These are phyloP conservation scores for Tetramorium alpestre DNA, from an alignment of 1,140 invertebrate genomes.

Conservation along the genomic window DNA sequence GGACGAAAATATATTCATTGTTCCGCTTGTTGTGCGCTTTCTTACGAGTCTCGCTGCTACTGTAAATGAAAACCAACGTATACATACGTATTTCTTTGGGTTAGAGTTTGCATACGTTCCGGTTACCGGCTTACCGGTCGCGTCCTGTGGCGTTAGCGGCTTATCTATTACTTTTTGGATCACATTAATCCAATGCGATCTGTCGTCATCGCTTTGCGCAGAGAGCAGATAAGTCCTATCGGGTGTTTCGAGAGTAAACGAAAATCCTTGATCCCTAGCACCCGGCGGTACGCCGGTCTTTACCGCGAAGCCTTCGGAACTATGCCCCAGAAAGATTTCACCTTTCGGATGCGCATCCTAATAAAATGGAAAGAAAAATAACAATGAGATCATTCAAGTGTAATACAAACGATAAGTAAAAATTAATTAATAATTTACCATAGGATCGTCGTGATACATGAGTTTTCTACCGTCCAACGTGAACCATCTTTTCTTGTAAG, in stretches of 20 bases:
- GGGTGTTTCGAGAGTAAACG: slow-evolving; percentile 95
- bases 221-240: slow-evolving; percentile 93
- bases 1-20: slow-evolving; percentile 90
- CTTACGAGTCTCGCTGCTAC: slow-evolving; percentile 90
- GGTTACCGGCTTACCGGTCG: slow-evolving; percentile 88
- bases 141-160: slow-evolving; percentile 93
- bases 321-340: slow-evolving; percentile 94
- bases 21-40: slow-evolving; percentile 90
- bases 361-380: slow-evolving; percentile 24
- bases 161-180: slow-evolving; percentile 92
- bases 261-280: slow-evolving; percentile 91
- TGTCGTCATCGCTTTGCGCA: slow-evolving; percentile 91
- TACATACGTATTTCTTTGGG: slow-evolving; percentile 35
- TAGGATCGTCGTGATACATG: slow-evolving; percentile 95
- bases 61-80: slow-evolving; percentile 84
- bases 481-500: slow-evolving; percentile 95
- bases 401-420: background rate
- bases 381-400: background rate
- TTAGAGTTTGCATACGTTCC: background rate
- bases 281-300: slow-evolving; percentile 88
- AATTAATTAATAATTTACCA: slow-evolving; percentile 83
- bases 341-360: slow-evolving; percentile 95
- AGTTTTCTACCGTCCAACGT: slow-evolving; percentile 95
- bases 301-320: slow-evolving; percentile 91
- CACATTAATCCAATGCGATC: slow-evolving; percentile 92